Conservation (phyloP, 2,113 vertebrate species). For the Tretioscincus oriximinensis region DNA sequence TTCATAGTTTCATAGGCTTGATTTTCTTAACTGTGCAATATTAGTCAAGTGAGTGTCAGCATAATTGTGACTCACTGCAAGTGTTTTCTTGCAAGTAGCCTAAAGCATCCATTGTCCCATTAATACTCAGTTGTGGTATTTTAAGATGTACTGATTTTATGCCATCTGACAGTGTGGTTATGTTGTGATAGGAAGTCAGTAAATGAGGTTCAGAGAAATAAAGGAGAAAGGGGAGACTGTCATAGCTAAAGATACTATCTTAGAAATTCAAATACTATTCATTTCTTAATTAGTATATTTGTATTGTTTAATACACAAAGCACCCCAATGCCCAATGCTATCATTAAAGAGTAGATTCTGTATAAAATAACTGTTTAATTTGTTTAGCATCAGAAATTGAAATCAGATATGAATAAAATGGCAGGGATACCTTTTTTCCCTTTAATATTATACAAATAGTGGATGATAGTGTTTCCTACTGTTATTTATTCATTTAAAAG, state of each 20-base stretch:
- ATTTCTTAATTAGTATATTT: background rate
- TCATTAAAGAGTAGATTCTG: background rate
- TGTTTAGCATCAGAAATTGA: background rate
- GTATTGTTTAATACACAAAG: background rate
- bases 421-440: no score
- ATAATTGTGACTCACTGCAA: background rate
- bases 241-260: background rate
- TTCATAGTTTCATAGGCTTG: background rate
- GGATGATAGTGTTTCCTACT: no score
- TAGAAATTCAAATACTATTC: background rate
- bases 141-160: conserved; percentile 33
- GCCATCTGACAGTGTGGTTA: conserved; percentile 16
- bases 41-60: background rate
- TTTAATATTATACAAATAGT: no score
- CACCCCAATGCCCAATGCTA: background rate
- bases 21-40: background rate
- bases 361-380: background rate
- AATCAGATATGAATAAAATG: background rate
- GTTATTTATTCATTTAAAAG: no score
- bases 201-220: background rate
- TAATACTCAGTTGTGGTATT: conserved; percentile 1
- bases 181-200: background rate
- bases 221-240: background rate
- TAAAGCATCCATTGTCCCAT: conserved; percentile 26
- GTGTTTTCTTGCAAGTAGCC: conserved; percentile 32